These are phyloP conservation scores for Diabrotica virgifera DNA, from an alignment of 1,140 invertebrate genomes.

Conservation along the genomic window DNA sequence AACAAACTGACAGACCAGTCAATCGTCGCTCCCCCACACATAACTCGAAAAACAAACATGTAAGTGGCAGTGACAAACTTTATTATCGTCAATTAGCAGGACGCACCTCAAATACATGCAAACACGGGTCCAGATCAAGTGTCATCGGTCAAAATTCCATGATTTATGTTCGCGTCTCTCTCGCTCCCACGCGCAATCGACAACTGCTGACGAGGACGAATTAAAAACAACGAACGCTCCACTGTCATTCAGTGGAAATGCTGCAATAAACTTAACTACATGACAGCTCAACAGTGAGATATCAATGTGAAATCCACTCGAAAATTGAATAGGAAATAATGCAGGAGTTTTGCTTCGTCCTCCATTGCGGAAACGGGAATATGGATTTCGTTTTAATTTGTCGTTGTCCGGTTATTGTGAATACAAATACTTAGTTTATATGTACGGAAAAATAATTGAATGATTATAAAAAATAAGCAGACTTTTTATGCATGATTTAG, in stretches of 20 bases:
- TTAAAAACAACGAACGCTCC: neutral
- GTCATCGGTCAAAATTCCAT: neutral
- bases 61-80: neutral
- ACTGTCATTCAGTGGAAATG: neutral
- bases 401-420: too few species aligned
- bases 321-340: slow-evolving; percentile 3
- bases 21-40: too few species aligned
- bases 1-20: too few species aligned
- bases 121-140: neutral
- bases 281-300: neutral
- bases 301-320: neutral
- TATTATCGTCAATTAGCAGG: neutral
- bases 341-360: neutral
- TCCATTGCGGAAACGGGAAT: neutral
- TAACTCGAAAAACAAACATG: neutral
- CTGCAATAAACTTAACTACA: slow-evolving; percentile 1
- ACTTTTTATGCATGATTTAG: too few species aligned
- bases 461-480: too few species aligned
- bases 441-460: too few species aligned
- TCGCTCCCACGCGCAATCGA: neutral
- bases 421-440: too few species aligned
- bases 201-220: neutral
- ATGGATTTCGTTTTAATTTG: neutral
- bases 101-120: neutral
- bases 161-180: neutral